Evolutionary conservation across 2,888 invertebrate species (phyloP), one percentile per base, ranked within the genome.

Genomic region (Idaea biselata): DNA sequence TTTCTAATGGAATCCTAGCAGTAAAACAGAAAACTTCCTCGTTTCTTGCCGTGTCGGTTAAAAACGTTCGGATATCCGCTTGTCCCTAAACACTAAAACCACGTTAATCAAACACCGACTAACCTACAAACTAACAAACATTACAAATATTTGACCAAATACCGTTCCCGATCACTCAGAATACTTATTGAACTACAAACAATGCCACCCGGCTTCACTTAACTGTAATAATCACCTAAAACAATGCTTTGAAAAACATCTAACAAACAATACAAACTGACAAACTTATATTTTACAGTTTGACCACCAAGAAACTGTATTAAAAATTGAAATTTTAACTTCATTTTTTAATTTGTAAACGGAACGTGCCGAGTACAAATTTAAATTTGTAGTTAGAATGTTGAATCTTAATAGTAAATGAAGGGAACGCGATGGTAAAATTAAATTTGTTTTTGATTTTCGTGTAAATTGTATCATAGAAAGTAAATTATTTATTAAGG

Each of bases 141-240:
- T 44, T 33, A 25, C 62, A 14, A 57, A 14, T 63, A 59, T 44
- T 55, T 60, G 53, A 55, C 56, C 33, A 58, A 61, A 25, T 58
- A 59, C 17, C 63, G 53, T 54, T 60, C 61, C 32, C 16, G 53
- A 56, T 62, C 59, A 63, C 18, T 59, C 66, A 57, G 25, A 58
- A 31, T 55, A 59, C 60, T 58, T 65, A 62, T 62, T 65, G 61
- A 60, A 59, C 18, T 55, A 16, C 44, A 66, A 66, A 66, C 62
- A 66, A 11, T 44, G 56, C 58, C 57, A 17, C 25, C 61, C 44
- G 18, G 44, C 44, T 44, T 55, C 60, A 18, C 63, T 54, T 58
- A 63, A 66, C 62, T 60, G 33, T 60, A 59, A 62, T 66, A 66
- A 63, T 62, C 58, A 62, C 58, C 53, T 44, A 58, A 6, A 25